A percentile compares a stretch with the other conserved stretches of the same genome.
Evolutionary conservation across 2,113 vertebrate species (phyloP).

Genomic region (Rallus limicola): DNA sequence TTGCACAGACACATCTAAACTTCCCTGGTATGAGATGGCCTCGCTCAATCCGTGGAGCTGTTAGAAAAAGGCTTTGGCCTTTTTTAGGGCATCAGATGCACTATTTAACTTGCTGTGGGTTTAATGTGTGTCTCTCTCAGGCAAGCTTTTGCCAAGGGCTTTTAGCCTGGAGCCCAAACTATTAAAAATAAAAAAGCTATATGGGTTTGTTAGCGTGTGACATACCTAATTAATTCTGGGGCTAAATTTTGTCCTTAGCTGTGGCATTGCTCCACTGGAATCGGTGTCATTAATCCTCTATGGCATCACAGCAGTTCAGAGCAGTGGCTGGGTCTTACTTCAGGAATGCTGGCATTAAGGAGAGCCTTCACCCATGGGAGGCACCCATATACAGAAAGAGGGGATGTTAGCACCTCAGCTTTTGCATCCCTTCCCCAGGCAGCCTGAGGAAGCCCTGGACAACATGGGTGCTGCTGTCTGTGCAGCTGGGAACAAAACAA

Average conservation of each 20-base stretch:
- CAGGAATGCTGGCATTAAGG: rapidly evolving
- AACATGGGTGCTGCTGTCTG: rapidly evolving
- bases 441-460: not conserved
- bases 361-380: not conserved
- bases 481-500: not conserved
- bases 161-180: not conserved
- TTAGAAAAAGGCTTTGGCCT: not conserved
- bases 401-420: not conserved
- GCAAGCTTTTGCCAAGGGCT: not conserved
- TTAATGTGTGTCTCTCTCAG: not conserved
- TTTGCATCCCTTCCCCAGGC: not conserved
- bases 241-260: not conserved
- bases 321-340: not conserved
- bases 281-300: not conserved
- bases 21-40: not conserved
- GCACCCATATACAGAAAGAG: not conserved
- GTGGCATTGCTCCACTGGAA: not conserved
- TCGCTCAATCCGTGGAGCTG: not conserved
- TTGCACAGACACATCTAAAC: not conserved
- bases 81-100: not conserved
- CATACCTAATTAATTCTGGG: not conserved
- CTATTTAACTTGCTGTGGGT: not conserved
- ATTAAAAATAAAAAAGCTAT: not conserved
- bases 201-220: not conserved
- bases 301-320: not conserved